Percentiles rank a stretch among this genome's conserved stretches.
phyloP scores from a whole-genome alignment of 1,140 invertebrate genomes.

The Trialeurodes vaporariorum region DNA sequence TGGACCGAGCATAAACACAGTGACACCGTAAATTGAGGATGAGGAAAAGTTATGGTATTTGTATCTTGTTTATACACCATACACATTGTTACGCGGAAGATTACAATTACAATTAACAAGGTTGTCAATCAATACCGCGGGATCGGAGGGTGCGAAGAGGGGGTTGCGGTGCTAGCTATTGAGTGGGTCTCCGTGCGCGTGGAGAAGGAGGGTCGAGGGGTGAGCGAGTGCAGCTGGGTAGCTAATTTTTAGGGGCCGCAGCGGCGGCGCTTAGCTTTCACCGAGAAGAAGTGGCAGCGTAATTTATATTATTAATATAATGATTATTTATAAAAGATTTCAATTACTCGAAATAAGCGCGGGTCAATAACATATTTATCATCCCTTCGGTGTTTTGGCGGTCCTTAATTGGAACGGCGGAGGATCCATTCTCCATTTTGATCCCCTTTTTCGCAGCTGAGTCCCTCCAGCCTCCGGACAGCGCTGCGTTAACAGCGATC shows the following conservation, averaged over 20 bases:
- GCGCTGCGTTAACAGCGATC: too few relatives aligned
- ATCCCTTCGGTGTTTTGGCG: neutral
- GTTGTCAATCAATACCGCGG: neutral
- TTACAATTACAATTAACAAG: neutral
- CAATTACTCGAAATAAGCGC: neutral
- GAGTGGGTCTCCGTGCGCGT: neutral
- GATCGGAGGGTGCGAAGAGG: neutral
- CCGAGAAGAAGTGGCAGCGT: neutral
- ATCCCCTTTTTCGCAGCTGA: neutral
- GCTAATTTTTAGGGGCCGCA: neutral
- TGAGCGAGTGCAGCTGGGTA: neutral
- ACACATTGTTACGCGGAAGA: too few relatives aligned
- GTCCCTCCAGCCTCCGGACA: too few relatives aligned
- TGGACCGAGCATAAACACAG: too few relatives aligned
- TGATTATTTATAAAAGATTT: slow-evolving; percentile 1
- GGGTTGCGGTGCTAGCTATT: neutral
- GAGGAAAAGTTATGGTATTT: too few relatives aligned
- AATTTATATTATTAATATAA: slow-evolving; percentile 1
- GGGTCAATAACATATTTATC: neutral
- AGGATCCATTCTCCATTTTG: neutral
- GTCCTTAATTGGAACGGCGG: neutral
- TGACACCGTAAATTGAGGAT: too few relatives aligned
- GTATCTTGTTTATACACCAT: too few relatives aligned
- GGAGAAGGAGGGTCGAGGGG: neutral
- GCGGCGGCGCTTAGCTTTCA: neutral